These are phyloP conservation scores for Valencia hispanica DNA, from an alignment of 2,797 vertebrate genomes.

Conservation along the genomic window DNA sequence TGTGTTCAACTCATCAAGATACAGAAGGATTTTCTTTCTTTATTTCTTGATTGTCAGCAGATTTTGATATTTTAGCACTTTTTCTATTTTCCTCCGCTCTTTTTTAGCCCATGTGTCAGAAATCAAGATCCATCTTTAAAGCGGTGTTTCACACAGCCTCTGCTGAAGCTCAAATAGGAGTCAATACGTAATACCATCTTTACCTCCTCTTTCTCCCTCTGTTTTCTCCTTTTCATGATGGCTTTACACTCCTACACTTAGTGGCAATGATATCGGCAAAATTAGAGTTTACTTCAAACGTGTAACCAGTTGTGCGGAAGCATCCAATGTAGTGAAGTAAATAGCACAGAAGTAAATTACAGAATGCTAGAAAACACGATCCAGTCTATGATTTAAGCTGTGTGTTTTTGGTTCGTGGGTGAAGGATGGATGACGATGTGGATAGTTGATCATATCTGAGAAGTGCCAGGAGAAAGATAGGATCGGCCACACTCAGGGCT, in stretches of 20 bases:
- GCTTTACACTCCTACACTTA: conserved; percentile 26
- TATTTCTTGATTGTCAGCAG: conserved; percentile 26
- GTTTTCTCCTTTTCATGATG: conserved; percentile 23
- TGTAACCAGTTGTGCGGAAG: conserved; percentile 18
- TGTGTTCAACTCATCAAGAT: conserved; percentile 32
- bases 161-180: conserved; percentile 46
- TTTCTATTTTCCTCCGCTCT: conserved; percentile 37
- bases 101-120: conserved; percentile 4
- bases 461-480: conserved; percentile 56
- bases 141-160: not conserved
- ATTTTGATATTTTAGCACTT: conserved; percentile 17
- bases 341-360: conserved; percentile 27
- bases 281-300: conserved; percentile 22
- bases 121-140: not conserved
- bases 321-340: conserved; percentile 37
- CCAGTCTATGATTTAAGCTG: conserved; percentile 49
- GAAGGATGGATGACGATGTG: conserved; percentile 44
- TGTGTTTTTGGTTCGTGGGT: conserved; percentile 56
- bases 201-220: conserved; percentile 11
- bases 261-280: conserved; percentile 20
- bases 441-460: conserved; percentile 59
- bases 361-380: conserved; percentile 47
- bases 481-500: conserved; percentile 38
- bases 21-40: conserved; percentile 10
- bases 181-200: conserved; percentile 29